Conservation (phyloP, 2,113 vertebrate species). For the Amblyornis subalaris region DNA sequence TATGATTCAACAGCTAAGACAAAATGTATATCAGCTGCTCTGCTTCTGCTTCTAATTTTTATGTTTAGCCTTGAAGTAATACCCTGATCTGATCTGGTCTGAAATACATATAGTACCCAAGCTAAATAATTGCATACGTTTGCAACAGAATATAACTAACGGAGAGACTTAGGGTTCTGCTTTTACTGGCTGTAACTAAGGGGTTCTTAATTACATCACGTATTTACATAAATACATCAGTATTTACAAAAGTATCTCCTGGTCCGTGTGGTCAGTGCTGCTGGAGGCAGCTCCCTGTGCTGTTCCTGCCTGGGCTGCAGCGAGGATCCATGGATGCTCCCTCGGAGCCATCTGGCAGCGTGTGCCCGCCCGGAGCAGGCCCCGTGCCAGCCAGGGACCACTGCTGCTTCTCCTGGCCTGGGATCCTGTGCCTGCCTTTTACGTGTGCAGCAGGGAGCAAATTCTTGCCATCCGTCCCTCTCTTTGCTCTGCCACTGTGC, state of each 20-base stretch:
- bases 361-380: neutral
- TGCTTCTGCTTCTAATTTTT: neutral
- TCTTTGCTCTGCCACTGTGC: rapidly evolving
- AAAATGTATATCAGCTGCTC: neutral
- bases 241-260: neutral
- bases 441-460: neutral
- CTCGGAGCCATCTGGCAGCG: neutral
- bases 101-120: neutral
- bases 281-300: neutral
- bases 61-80: neutral
- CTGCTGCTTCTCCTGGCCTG: neutral
- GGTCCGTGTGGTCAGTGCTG: neutral
- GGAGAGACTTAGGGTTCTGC: neutral
- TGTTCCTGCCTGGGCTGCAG: neutral
- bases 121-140: neutral
- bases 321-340: neutral
- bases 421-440: rapidly evolving
- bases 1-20: neutral
- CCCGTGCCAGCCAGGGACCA: neutral
- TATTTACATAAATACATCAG: too few species aligned
- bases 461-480: rapidly evolving
- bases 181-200: neutral
- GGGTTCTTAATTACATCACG: neutral
- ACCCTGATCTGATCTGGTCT: neutral
- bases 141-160: neutral